Evolutionary conservation across 2,113 vertebrate species (phyloP), one percentile per base, ranked within the genome.

Genomic region (Strix uralensis): DNA sequence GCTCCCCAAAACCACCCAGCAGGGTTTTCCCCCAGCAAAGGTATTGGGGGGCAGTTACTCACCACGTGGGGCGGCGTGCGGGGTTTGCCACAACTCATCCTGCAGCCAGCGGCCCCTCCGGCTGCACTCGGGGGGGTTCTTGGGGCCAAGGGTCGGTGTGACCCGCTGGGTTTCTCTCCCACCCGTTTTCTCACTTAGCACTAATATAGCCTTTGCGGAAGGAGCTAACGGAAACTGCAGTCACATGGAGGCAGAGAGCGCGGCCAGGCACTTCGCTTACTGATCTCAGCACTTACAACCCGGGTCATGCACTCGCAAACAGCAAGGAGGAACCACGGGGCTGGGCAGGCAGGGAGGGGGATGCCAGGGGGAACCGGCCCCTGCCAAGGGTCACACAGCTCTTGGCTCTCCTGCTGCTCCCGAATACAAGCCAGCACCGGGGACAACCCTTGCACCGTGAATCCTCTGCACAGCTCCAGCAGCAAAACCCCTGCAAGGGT

Each of bases 211-310:
- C 91, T 97, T 97, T 98, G 98, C 98, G 98, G 98, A 98, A 98
- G 98, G 97, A 98, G 97, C 91, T n/a, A 95, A 96, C 98, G 98
- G 98, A 98, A 98, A 92, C 98, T 97, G 97, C 96, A 97, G 98
- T 98, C 98, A 98, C 98, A 98, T 98, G 98, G 98, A 98, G 92
- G 90, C 92, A 80, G 91, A 67, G 82, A 80, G 96, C 91, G 57
- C 49, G 42, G 97, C 97, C 92, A 86, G 22, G 90, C 94, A 82
- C 94, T 73, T 57, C 25, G 15, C 95, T 83, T 3, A 18, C 90
- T 58, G 91, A 69, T 30, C 88, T 95, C 97, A 65, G 97, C 97
- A 38, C 81, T 94, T 69, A 30, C 86, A 70, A 62, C 74, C 36
- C 9, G 8, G 62, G 89, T 92, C 96, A 13, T 88, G 84, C 91